Evolutionary conservation across 2,113 vertebrate genomes (phyloP).

Genomic region (Oncorhynchus nerka): DNA sequence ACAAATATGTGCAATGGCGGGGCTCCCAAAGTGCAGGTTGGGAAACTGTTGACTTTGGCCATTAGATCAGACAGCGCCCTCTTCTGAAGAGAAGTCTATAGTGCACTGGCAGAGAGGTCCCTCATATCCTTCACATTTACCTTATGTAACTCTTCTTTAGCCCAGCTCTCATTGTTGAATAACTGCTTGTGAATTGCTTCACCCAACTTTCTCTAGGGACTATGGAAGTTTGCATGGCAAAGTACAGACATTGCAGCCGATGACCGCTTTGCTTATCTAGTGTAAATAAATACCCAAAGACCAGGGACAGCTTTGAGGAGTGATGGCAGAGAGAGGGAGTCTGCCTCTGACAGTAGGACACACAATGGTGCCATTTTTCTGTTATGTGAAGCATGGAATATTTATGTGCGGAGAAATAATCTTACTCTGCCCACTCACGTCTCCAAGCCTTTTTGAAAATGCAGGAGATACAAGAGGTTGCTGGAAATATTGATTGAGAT

Average conservation of each 20-base stretch:
- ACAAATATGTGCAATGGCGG: no score
- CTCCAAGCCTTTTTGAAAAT: slow-evolving; percentile 36
- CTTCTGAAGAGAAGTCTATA: background rate
- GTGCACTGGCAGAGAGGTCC: background rate
- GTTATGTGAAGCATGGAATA: slow-evolving; percentile 45
- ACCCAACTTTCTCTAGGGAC: background rate
- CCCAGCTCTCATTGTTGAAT: background rate
- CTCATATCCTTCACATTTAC: background rate
- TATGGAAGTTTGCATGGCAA: background rate
- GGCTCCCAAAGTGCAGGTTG: background rate
- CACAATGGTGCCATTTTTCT: slow-evolving; percentile 18
- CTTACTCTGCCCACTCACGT: no score
- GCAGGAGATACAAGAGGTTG: slow-evolving; percentile 41
- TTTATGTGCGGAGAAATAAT: slow-evolving; percentile 11
- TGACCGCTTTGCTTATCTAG: background rate
- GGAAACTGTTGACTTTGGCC: background rate
- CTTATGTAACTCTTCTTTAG: background rate
- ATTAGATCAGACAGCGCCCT: background rate
- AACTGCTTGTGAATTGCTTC: background rate
- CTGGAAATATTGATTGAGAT: slow-evolving; percentile 65
- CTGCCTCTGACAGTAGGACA: background rate
- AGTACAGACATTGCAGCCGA: background rate
- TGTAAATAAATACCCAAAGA: background rate
- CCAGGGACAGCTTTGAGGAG: background rate
- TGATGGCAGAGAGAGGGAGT: background rate